Conservation (phyloP, 2,797 vertebrate species). For the Rhinichthys osculus region DNA sequence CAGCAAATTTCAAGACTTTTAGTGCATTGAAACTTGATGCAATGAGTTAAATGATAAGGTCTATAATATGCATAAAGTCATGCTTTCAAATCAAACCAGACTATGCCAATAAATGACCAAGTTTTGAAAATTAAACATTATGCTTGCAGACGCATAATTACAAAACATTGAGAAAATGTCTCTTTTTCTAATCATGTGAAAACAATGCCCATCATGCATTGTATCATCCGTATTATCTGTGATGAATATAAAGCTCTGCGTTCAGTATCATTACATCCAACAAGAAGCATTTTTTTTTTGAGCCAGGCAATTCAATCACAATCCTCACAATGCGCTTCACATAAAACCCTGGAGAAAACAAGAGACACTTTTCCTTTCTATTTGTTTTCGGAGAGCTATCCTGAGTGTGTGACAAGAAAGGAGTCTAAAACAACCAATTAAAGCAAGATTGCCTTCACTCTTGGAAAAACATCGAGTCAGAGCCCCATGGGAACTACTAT, state of each 20-base stretch:
- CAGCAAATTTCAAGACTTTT: background rate
- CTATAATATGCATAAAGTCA: background rate
- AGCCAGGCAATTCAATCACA: conserved; percentile 47
- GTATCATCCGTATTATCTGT: background rate
- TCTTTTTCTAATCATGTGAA: background rate
- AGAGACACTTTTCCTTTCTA: conserved; percentile 55
- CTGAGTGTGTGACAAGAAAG: conserved; percentile 59
- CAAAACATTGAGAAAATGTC: background rate
- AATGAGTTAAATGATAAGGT: background rate
- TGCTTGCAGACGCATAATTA: background rate
- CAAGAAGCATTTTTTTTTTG: conserved; percentile 1
- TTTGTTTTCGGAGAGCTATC: conserved; percentile 49
- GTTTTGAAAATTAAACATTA: background rate
- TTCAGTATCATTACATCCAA: background rate
- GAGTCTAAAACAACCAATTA: conserved; percentile 71
- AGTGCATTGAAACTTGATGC: background rate
- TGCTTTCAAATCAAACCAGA: background rate
- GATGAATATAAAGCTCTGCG: background rate
- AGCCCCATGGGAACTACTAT: conserved; percentile 71
- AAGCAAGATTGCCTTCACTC: conserved; percentile 63
- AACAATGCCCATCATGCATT: background rate
- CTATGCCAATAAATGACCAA: background rate
- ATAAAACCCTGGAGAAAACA: conserved; percentile 43
- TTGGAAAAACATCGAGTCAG: conserved; percentile 65
- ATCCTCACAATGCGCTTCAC: conserved; percentile 44